phyloP scores from a whole-genome alignment of 1,140 invertebrate species.

The Hylyphantes graminicola region DNA sequence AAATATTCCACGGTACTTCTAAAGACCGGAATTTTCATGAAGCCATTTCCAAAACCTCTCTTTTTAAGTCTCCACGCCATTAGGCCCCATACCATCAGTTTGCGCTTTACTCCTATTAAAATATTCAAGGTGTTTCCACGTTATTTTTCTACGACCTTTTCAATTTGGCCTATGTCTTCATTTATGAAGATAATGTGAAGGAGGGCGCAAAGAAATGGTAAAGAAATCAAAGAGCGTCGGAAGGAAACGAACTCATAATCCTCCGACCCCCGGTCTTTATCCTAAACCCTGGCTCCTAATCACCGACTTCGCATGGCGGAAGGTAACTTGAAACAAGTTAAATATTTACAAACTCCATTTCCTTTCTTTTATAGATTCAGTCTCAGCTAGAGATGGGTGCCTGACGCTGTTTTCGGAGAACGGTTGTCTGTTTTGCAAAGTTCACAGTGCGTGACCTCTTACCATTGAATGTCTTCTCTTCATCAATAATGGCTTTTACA shows the following conservation, averaged over 20 bases:
- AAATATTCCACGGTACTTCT: no score
- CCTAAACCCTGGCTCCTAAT: constrained; percentile 40
- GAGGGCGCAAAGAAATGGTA: background rate
- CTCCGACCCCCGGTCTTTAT: constrained; percentile 37
- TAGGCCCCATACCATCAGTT: background rate
- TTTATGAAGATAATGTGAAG: constrained; percentile 28
- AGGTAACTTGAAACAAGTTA: constrained; percentile 58
- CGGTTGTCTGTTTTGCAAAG: no score
- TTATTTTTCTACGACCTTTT: constrained; percentile 8
- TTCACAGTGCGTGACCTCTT: no score
- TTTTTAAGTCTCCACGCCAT: background rate
- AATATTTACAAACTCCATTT: constrained; percentile 60
- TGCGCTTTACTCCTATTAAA: background rate
- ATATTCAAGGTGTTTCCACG: constrained; percentile 16
- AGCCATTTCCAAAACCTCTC: background rate
- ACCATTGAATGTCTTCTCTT: no score
- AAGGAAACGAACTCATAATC: constrained; percentile 37
- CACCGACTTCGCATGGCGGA: constrained; percentile 41
- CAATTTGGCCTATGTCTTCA: constrained; percentile 16
- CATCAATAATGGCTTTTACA: no score
- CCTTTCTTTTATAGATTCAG: constrained; percentile 53
- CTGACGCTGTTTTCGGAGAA: no score
- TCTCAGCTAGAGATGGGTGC: background rate
- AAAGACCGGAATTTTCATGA: no score
- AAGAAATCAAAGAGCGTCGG: constrained; percentile 7